phyloP scores from a whole-genome alignment of 2,797 vertebrate genomes.

The Cyprinodon diabolis region DNA sequence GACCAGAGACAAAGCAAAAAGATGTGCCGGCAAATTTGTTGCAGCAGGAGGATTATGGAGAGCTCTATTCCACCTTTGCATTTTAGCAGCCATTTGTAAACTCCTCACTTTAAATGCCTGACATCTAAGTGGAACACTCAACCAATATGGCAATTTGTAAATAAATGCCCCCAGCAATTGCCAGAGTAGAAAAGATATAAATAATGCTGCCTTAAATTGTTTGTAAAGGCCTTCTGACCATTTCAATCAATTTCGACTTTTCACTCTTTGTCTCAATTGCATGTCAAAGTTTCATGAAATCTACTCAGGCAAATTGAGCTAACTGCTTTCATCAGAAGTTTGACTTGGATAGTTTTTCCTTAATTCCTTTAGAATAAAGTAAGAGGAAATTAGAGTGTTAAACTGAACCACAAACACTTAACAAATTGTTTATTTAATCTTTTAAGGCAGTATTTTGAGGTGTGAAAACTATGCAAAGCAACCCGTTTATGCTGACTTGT shows the following conservation, averaged over 20 bases:
- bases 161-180: conserved; percentile 55
- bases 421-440: conserved; percentile 55
- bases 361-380: conserved; percentile 13
- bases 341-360: conserved; percentile 31
- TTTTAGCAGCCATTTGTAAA: conserved; percentile 67
- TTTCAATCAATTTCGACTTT: conserved; percentile 42
- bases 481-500: conserved; percentile 50
- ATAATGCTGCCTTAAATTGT: conserved; percentile 72
- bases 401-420: conserved; percentile 46
- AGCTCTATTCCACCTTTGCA: conserved; percentile 57
- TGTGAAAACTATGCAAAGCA: conserved; percentile 39
- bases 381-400: conserved; percentile 40
- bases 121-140: conserved; percentile 69
- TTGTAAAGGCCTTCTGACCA: conserved; percentile 68
- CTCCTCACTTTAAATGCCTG: conserved; percentile 21
- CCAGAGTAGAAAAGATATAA: conserved; percentile 71
- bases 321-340: conserved; percentile 35
- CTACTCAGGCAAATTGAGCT: conserved; percentile 18
- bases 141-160: conserved; percentile 66
- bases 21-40: conserved; percentile 82
- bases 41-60: conserved; percentile 78
- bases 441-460: conserved; percentile 53
- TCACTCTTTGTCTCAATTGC: conserved; percentile 29
- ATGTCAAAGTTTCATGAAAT: conserved; percentile 41
- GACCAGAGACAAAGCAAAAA: conserved; percentile 80